phyloP scores from a whole-genome alignment of 2,797 vertebrate species.

The Danionella dracula region DNA sequence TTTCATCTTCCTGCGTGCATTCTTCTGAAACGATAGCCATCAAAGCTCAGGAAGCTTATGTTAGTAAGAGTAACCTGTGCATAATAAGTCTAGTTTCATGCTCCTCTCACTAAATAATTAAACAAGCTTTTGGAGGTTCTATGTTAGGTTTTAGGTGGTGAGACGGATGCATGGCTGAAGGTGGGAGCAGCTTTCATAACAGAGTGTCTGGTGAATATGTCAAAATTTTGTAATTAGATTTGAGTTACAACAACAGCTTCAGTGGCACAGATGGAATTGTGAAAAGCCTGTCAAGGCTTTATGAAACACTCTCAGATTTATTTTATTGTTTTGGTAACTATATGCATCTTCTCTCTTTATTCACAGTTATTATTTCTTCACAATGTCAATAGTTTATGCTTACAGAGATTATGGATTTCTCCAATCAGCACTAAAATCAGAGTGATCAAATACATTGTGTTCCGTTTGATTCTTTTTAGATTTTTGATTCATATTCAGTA shows the following conservation, averaged over 20 bases:
- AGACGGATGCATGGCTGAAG: conserved; percentile 26
- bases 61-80: conserved; percentile 3
- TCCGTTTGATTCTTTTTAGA: not conserved
- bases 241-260: not conserved
- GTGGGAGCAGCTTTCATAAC: not conserved
- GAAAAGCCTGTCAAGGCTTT: conserved; percentile 8
- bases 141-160: conserved; percentile 20
- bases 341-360: not conserved
- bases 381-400: not conserved
- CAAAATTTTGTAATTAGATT: not conserved
- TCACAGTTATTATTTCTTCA: not conserved
- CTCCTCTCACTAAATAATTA: conserved; percentile 28
- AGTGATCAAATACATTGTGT: not conserved
- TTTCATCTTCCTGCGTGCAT: not conserved
- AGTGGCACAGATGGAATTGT: conserved; percentile 12
- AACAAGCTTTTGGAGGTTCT: conserved; percentile 7
- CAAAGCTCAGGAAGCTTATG: conserved; percentile 5
- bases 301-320: not conserved
- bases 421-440: not conserved
- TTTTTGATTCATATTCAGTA: conserved; percentile 10
- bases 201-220: not conserved
- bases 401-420: not conserved
- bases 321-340: conserved; percentile 14
- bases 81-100: conserved; percentile 18
- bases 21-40: conserved; percentile 6